phyloP scores from a whole-genome alignment of 2,113 vertebrate species.

The Alligator mississippiensis region DNA sequence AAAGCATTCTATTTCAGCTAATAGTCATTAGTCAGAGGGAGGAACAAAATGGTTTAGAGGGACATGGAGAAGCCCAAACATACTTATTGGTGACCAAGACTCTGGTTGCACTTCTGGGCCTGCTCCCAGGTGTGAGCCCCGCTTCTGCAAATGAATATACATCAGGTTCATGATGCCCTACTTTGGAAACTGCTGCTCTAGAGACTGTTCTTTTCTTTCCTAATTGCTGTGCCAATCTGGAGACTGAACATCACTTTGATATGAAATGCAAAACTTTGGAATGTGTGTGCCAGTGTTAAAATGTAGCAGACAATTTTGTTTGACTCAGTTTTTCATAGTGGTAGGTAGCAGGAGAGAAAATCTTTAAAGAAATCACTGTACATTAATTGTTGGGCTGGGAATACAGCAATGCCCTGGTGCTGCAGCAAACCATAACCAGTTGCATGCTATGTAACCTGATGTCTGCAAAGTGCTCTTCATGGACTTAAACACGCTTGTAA shows the following conservation, averaged over 20 bases:
- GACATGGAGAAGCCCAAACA: too few species aligned
- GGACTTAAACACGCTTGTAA: constrained; percentile 4
- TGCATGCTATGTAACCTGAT: neutral
- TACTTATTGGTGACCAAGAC: too few species aligned
- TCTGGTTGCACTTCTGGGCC: too few species aligned
- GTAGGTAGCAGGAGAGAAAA: neutral
- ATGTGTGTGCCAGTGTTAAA: neutral
- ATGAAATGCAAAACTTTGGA: neutral
- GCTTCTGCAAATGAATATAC: neutral
- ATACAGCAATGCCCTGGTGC: neutral
- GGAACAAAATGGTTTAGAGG: constrained; percentile 27
- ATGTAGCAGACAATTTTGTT: neutral
- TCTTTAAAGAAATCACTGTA: neutral
- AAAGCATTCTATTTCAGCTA: neutral
- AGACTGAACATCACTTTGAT: neutral
- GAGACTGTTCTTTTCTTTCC: neutral
- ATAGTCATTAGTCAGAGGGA: neutral
- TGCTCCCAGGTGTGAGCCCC: too few species aligned
- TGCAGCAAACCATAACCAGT: constrained; percentile 15
- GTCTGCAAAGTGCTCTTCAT: neutral
- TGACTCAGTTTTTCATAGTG: neutral
- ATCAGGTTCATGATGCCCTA: neutral
- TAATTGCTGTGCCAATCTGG: neutral
- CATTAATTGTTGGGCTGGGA: neutral
- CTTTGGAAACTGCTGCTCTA: neutral